Evolutionary conservation across 2,797 vertebrate genomes (phyloP).

Genomic region (Enteromius paludinosus): DNA sequence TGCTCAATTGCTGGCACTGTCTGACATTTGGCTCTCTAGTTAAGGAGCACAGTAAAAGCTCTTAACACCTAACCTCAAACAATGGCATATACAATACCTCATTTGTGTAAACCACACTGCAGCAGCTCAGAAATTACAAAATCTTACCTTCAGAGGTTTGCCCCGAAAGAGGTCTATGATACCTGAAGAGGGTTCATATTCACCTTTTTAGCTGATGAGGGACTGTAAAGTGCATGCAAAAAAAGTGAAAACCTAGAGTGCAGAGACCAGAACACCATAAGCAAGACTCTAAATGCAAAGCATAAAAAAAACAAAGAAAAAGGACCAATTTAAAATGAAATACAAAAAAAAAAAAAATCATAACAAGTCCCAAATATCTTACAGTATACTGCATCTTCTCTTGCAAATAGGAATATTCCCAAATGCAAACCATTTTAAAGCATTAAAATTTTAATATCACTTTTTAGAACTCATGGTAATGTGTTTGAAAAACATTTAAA

Average conservation of each 20-base stretch:
- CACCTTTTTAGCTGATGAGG: background rate
- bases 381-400: too few species aligned
- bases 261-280: background rate
- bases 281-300: background rate
- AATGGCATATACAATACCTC: background rate
- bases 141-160: background rate
- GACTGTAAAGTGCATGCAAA: background rate
- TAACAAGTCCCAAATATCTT: background rate
- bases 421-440: background rate
- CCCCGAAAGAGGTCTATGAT: background rate
- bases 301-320: background rate
- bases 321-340: background rate
- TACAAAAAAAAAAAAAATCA: background rate
- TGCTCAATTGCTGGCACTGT: background rate
- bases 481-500: background rate
- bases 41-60: constrained; percentile 1
- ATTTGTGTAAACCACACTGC: background rate
- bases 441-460: background rate
- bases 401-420: background rate
- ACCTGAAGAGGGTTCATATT: background rate
- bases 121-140: background rate
- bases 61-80: constrained; percentile 8
- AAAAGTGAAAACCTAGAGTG: background rate
- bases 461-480: background rate
- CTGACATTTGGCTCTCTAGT: background rate